Evolutionary conservation across 2,888 invertebrate genomes (phyloP), one percentile per base, ranked within the genome.

Genomic region (Ectemnius lituratus): DNA sequence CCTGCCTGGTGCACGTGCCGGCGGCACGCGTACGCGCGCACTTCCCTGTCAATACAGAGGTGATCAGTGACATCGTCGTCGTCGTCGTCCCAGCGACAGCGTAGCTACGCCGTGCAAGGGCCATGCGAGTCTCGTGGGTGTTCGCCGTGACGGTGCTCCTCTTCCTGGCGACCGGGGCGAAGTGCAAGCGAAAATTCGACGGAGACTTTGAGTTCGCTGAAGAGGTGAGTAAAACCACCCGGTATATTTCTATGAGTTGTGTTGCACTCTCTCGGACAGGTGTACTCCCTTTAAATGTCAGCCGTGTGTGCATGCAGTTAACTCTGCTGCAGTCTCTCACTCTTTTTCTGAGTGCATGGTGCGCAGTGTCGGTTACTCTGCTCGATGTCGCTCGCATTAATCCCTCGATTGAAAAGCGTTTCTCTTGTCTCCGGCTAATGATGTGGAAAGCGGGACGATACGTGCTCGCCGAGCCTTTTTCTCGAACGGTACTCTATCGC

Each of bases 201-300:
- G 95, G 95, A 75, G 95, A 95, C 91, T 95, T 95, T 90, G 95
- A 95, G 90, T 95, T 95, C 90, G 95, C 95, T 88, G 95, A 95
- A 91, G 95, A 95, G 94, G 95, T 95, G 92, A 81, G 79, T 75
- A 47, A 23, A 23, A 2, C 37, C 37, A 11, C 37, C 37, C 37
- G 37, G 37, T 8, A 37, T 37, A 37, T 37, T 8, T 37, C 37
- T 3, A 23, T 23, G 8, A 37, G 37, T 8, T 37, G 23, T 37
- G 5, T 37, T 11, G 11, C 8, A 37, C 37, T 37, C 0, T 1
- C 0, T 1, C 37, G 8, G 37, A 37, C 37, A 37, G 37, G 37
- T 37, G 37, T 37, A 37, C 37, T 16, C 11, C 45, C 11, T 13
- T 46, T 2, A 37, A 37, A 37, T 37, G 37, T 37, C 37, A 37